Evolutionary conservation across 2,797 vertebrate genomes (phyloP).

Genomic region (Halcyon leucocephala): DNA sequence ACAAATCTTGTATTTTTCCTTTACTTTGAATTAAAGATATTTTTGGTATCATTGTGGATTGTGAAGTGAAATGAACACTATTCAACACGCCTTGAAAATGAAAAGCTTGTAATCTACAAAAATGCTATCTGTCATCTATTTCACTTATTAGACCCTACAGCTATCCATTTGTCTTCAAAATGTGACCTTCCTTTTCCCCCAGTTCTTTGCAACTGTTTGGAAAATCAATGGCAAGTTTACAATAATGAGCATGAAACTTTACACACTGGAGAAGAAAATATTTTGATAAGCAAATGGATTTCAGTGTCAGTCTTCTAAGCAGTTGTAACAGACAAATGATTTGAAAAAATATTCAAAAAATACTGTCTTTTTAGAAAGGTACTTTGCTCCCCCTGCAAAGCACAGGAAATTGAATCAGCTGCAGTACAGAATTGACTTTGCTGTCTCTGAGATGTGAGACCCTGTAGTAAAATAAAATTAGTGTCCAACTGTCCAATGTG

Average conservation of each 20-base stretch:
- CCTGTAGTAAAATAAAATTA: neutral
- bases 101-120: neutral
- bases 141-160: neutral
- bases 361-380: neutral
- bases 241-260: slow-evolving; percentile 12
- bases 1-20: neutral
- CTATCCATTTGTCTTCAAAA: slow-evolving; percentile 18
- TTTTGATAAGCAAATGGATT: slow-evolving; percentile 57
- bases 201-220: neutral
- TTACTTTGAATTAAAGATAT: neutral
- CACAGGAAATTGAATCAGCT: slow-evolving; percentile 11
- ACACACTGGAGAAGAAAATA: slow-evolving; percentile 22
- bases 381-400: neutral
- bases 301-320: slow-evolving; percentile 8
- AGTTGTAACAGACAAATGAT: slow-evolving; percentile 20
- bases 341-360: slow-evolving; percentile 33
- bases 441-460: neutral
- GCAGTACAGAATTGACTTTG: neutral
- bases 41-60: neutral
- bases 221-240: slow-evolving; percentile 57
- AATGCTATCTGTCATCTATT: neutral
- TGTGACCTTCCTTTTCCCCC: slow-evolving; percentile 44
- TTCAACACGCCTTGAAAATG: neutral
- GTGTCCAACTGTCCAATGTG: neutral
- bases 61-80: slow-evolving; percentile 2